A percentile compares a stretch with the other conserved stretches of the same genome.
Conservation (phyloP, 2,113 vertebrate species). For the Oryzias woworae region DNA sequence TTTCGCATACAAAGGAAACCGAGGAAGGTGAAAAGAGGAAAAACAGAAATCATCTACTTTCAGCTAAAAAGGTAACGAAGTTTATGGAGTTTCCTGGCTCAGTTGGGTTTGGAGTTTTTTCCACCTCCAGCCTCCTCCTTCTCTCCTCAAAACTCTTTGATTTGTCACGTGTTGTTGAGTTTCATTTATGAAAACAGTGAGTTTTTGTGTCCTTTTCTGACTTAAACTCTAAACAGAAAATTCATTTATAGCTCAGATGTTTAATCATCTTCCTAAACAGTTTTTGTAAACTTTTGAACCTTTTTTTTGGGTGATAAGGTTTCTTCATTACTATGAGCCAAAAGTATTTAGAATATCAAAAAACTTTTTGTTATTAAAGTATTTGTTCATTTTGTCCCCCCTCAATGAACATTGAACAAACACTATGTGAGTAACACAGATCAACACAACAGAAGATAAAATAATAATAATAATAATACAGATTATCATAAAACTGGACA, state of each 20-base stretch:
- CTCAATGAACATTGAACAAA: too few relatives aligned
- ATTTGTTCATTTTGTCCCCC: too few relatives aligned
- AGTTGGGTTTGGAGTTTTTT: not conserved
- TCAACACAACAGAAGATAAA: too few relatives aligned
- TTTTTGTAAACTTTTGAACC: too few relatives aligned
- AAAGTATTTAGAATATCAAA: constrained; percentile 12
- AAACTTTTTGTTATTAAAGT: too few relatives aligned
- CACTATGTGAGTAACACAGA: too few relatives aligned
- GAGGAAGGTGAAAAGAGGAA: not conserved
- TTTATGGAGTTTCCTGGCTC: not conserved
- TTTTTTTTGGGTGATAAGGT: constrained; percentile 36
- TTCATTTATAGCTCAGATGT: constrained; percentile 52
- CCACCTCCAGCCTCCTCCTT: constrained; percentile 1
- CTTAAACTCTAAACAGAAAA: constrained; percentile 37
- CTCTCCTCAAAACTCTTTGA: not conserved
- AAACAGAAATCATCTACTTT: constrained; percentile 6
- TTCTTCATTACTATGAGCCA: constrained; percentile 41
- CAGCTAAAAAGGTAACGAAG: constrained; percentile 54
- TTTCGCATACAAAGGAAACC: constrained; percentile 30
- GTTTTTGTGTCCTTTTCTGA: constrained; percentile 9
- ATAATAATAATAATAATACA: too few relatives aligned
- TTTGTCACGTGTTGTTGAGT: not conserved
- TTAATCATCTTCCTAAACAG: not conserved
- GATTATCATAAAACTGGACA: too few relatives aligned
- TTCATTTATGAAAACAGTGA: not conserved